Evolutionary conservation across 2,113 vertebrate genomes (phyloP).

Genomic region (Pomatostomus ruficeps): DNA sequence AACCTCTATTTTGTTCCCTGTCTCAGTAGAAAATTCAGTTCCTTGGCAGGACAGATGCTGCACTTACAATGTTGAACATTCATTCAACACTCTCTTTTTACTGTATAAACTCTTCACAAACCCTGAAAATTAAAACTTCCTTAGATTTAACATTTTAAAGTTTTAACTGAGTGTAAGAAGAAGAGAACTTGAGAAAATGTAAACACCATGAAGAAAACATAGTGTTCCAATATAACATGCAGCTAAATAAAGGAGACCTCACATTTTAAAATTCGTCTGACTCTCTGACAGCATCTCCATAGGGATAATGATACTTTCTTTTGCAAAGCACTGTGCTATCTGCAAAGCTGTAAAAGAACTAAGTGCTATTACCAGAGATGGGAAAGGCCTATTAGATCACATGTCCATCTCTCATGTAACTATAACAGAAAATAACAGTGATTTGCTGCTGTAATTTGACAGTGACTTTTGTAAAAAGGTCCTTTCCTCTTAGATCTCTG

Average conservation of each 20-base stretch:
- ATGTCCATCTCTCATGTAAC: not conserved
- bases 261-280: not conserved
- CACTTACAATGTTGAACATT: not conserved
- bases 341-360: slow-evolving; percentile 6
- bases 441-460: slow-evolving; percentile 23
- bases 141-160: not conserved
- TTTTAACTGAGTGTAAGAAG: not conserved
- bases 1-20: not conserved
- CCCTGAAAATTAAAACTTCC: not conserved
- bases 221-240: not conserved
- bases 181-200: not conserved
- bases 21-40: not conserved
- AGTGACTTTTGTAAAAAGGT: slow-evolving; percentile 3
- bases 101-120: not conserved
- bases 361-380: not conserved
- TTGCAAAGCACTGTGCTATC: not conserved
- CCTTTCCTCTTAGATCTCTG: not conserved
- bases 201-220: not conserved
- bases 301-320: slow-evolving; percentile 12
- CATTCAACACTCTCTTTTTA: not conserved
- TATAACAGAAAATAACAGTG: slow-evolving; percentile 12
- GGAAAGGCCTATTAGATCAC: slow-evolving; percentile 15
- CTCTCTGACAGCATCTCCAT: not conserved
- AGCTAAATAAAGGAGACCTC: not conserved
- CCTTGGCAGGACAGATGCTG: not conserved